A percentile compares a stretch with the other conserved stretches of the same genome.
phyloP scores from a whole-genome alignment of 2,888 invertebrate genomes.

The Plagodis dolabraria region DNA sequence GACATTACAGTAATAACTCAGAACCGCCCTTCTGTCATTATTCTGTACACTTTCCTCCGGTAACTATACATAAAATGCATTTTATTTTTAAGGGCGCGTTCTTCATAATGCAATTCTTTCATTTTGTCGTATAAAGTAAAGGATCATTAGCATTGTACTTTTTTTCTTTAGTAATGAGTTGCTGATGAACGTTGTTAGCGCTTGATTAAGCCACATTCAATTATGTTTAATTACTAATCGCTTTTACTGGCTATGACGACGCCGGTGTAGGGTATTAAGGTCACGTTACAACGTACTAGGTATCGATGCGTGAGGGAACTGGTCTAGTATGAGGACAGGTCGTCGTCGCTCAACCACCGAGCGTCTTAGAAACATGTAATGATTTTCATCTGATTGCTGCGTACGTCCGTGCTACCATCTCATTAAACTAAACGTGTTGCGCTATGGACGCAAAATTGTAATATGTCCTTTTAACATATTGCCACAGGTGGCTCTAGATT shows the following conservation, averaged over 20 bases:
- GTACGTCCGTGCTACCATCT: slow-evolving; percentile 47
- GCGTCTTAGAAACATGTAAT: slow-evolving; percentile 47
- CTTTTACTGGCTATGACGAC: slow-evolving; percentile 50
- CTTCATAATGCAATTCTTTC: slow-evolving; percentile 56
- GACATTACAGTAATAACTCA: slow-evolving; percentile 79
- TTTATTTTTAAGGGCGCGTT: slow-evolving; percentile 60
- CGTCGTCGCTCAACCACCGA: slow-evolving; percentile 34
- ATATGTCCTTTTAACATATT: slow-evolving; percentile 33
- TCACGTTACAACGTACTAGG: slow-evolving; percentile 36
- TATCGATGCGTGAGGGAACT: slow-evolving; percentile 54
- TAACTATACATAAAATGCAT: slow-evolving; percentile 65
- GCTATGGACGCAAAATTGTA: slow-evolving; percentile 23
- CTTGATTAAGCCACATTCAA: slow-evolving; percentile 46
- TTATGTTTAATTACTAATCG: slow-evolving; percentile 46
- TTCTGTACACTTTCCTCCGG: slow-evolving; percentile 73
- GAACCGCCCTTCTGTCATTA: slow-evolving; percentile 81
- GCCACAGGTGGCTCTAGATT: neutral
- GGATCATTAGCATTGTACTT: slow-evolving; percentile 24
- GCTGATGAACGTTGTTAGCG: slow-evolving; percentile 41
- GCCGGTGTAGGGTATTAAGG: slow-evolving; percentile 38
- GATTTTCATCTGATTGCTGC: slow-evolving; percentile 58
- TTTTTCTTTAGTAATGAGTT: slow-evolving; percentile 35
- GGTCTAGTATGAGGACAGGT: slow-evolving; percentile 47
- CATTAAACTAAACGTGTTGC: slow-evolving; percentile 49
- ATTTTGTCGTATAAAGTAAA: slow-evolving; percentile 31